Evolutionary conservation across 2,888 invertebrate species (phyloP).

Genomic region (Cremastobaeus sp.): DNA sequence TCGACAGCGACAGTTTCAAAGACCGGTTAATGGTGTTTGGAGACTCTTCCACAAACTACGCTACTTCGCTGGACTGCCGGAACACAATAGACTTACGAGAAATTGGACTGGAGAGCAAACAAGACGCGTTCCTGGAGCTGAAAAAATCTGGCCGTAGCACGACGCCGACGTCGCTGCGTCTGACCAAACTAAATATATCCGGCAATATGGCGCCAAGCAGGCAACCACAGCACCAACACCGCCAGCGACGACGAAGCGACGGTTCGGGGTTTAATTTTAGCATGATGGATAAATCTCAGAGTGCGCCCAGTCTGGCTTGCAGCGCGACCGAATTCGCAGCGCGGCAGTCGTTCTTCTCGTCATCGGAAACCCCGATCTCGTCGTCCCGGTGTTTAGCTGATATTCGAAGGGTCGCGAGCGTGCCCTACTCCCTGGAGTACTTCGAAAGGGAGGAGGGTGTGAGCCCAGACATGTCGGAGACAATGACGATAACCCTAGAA

Average conservation of each 20-base stretch:
- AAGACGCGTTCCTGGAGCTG: slow-evolving; percentile 71
- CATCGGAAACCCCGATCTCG: slow-evolving; percentile 61
- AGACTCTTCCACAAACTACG: slow-evolving; percentile 67
- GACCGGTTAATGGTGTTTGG: slow-evolving; percentile 74
- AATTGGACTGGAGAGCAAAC: slow-evolving; percentile 73
- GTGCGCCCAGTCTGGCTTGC: slow-evolving; percentile 76
- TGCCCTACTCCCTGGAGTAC: slow-evolving; percentile 82
- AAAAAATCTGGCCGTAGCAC: slow-evolving; percentile 69
- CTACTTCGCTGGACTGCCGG: slow-evolving; percentile 73
- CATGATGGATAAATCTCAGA: slow-evolving; percentile 77
- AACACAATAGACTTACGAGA: slow-evolving; percentile 76
- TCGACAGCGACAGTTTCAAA: slow-evolving; percentile 70
- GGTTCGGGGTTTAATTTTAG: slow-evolving; percentile 76
- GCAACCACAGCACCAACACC: slow-evolving; percentile 62
- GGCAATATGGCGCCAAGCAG: slow-evolving; percentile 66
- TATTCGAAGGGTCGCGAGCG: slow-evolving; percentile 79
- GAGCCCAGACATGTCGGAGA: slow-evolving; percentile 62
- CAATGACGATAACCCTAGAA: slow-evolving; percentile 52
- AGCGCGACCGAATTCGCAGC: slow-evolving; percentile 69
- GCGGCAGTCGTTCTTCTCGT: slow-evolving; percentile 41
- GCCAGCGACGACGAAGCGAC: slow-evolving; percentile 68
- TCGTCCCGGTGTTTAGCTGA: slow-evolving; percentile 69
- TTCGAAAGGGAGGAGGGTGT: slow-evolving; percentile 20
- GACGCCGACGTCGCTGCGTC: slow-evolving; percentile 68
- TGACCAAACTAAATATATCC: slow-evolving; percentile 75